Evolutionary conservation across 2,888 invertebrate species (phyloP).

Genomic region (Nephrotoma guestfalica): DNA sequence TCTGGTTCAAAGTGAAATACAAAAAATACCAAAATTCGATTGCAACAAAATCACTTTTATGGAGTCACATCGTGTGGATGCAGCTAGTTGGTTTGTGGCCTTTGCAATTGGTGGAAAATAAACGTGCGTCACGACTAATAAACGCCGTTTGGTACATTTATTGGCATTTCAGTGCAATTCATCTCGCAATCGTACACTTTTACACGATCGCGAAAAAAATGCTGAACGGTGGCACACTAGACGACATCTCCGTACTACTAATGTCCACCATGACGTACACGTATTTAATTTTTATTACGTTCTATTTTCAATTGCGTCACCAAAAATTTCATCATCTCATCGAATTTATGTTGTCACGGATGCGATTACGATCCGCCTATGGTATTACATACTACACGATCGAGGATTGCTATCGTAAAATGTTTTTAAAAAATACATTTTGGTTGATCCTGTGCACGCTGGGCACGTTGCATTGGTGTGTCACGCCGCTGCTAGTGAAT

Average conservation of each 20-base stretch:
- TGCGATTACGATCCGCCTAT: constrained; percentile 30
- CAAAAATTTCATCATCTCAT: constrained; percentile 26
- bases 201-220: constrained; percentile 6
- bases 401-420: constrained; percentile 13
- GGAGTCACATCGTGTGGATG: neutral
- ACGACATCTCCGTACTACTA: constrained; percentile 8
- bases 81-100: neutral
- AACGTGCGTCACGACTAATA: neutral
- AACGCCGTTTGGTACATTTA: neutral
- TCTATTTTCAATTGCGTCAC: constrained; percentile 27
- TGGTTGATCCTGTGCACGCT: constrained; percentile 18
- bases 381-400: constrained; percentile 25
- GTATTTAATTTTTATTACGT: constrained; percentile 6
- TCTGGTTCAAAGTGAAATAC: neutral
- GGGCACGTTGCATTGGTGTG: constrained; percentile 20
- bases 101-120: neutral
- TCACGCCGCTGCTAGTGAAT: constrained; percentile 19
- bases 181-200: constrained; percentile 5
- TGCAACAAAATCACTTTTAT: neutral
- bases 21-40: neutral
- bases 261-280: constrained; percentile 9
- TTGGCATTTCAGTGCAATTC: constrained; percentile 4
- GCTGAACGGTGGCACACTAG: constrained; percentile 7
- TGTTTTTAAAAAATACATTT: constrained; percentile 17
- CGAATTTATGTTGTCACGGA: constrained; percentile 28